These are phyloP conservation scores for Anguilla megastoma DNA, from an alignment of 2,797 vertebrate species.

Conservation along the genomic window DNA sequence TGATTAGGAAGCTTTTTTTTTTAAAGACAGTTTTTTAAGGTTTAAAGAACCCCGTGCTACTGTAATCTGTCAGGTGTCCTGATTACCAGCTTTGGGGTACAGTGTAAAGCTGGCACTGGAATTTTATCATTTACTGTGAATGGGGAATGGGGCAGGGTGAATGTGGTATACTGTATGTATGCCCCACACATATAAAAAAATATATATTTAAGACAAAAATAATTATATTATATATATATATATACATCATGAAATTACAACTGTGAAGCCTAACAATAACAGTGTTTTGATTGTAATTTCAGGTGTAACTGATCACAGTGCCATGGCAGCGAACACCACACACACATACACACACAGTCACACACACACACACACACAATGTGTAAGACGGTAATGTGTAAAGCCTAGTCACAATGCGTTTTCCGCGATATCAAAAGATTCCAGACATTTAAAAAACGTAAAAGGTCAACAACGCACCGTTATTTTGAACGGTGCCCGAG, in stretches of 20 bases:
- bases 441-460: not conserved
- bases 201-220: not conserved
- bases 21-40: constrained; percentile 60
- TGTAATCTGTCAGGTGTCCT: constrained; percentile 61
- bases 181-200: no score
- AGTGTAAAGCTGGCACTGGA: constrained; percentile 62
- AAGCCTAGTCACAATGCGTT: not conserved
- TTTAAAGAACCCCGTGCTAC: constrained; percentile 58
- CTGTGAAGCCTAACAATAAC: not conserved
- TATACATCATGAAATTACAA: not conserved
- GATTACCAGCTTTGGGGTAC: constrained; percentile 61
- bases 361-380: constrained; percentile 6
- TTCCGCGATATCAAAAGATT: not conserved
- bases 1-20: constrained; percentile 67
- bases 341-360: not conserved
- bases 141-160: not conserved
- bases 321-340: constrained; percentile 13
- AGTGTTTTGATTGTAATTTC: not conserved
- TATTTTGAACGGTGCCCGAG: not conserved
- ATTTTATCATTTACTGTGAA: not conserved
- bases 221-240: no score
- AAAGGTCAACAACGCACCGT: not conserved
- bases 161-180: not conserved
- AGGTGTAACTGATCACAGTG: constrained; percentile 9
- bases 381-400: constrained; percentile 36